Conservation (phyloP, 1,140 invertebrate genomes). For the Coboldia fuscipes region DNA sequence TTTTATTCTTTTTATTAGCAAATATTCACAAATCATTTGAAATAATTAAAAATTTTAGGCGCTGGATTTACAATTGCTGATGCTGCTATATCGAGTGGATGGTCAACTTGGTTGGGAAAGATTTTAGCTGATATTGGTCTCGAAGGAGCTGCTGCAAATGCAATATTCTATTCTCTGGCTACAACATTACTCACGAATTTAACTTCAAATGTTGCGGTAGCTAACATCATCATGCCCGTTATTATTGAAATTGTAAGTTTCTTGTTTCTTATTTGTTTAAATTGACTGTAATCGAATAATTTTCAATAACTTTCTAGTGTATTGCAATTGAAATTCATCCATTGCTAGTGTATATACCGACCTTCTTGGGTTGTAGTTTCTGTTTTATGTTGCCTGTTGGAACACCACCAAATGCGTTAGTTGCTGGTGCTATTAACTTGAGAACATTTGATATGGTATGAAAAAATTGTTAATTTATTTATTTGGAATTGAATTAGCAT, state of each 20-base stretch:
- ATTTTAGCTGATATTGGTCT: constrained; percentile 26
- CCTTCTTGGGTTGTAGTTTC: constrained; percentile 48
- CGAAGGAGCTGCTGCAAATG: constrained; percentile 15
- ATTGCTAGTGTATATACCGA: constrained; percentile 62
- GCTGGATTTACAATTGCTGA: constrained; percentile 8
- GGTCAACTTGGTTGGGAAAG: constrained; percentile 8
- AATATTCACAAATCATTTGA: constrained; percentile 1
- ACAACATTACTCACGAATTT: constrained; percentile 35
- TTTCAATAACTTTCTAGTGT: constrained; percentile 15
- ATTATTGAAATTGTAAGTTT: constrained; percentile 34
- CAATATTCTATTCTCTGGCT: constrained; percentile 23
- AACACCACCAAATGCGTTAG: constrained; percentile 77
- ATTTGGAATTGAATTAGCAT: neutral
- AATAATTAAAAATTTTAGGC: constrained; percentile 4
- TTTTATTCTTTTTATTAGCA: constrained; percentile 1
- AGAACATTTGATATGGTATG: constrained; percentile 43
- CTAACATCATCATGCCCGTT: constrained; percentile 39
- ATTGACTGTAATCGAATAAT: neutral
- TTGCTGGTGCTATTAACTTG: constrained; percentile 50
- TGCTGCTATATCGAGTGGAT: constrained; percentile 5
- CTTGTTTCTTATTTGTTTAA: constrained; percentile 36
- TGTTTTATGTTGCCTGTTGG: constrained; percentile 51
- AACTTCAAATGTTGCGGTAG: constrained; percentile 39
- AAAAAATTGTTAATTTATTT: constrained; percentile 1
- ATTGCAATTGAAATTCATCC: constrained; percentile 42